Base-by-base conservation (phyloP, 2,888 invertebrate species). In the Standfussiana lucernea region DNA sequence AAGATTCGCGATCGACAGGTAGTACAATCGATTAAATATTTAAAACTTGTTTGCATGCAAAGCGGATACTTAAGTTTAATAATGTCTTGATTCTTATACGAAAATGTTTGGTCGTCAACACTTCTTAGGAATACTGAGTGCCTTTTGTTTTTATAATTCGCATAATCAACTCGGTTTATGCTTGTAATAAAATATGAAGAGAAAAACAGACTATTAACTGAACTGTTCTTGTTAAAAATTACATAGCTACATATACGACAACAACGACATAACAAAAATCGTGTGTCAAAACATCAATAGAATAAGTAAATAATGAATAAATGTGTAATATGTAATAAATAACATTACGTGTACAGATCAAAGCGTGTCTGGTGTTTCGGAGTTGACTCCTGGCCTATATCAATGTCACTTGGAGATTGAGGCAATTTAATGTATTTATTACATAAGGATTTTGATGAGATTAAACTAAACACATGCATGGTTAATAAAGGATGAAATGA, bases 321-420 rank as follows among this genome's bases (percentile, higher is more conserved):
- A 70, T 50, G 77, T 85, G 84, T 83, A 80, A 79, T 84, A 81
- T 69, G 72, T 76, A 80, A 80, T 84, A 80, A 75, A 85, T 82
- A 85, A 75, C 75, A 88, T 86, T 82, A 82, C 83, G 85, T 77
- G 67, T 75, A 87, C 75, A 91, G 90, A 93, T 93, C 92, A 93
- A 93, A 93, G 93, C 89, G 86, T 86, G 84, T 87, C 85, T 79
- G 86, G 66, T 89, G 84, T 88, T 86, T 86, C 86, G 85, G 83
- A 88, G 89, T 88, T 87, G 89, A 86, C 85, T 88, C 87, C 90
- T 90, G 90, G 90, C 86, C 87, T 88, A 90, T 85, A 91, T 92
- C 91, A 91, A 89, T 90, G 91, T 91, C 92, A 89, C 82, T 83
- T 87, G 74, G 81, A 87, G 82, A 86, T 89, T 79, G 86, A 85